phyloP scores from a whole-genome alignment of 2,888 invertebrate species.

The Sabatieria punctata region DNA sequence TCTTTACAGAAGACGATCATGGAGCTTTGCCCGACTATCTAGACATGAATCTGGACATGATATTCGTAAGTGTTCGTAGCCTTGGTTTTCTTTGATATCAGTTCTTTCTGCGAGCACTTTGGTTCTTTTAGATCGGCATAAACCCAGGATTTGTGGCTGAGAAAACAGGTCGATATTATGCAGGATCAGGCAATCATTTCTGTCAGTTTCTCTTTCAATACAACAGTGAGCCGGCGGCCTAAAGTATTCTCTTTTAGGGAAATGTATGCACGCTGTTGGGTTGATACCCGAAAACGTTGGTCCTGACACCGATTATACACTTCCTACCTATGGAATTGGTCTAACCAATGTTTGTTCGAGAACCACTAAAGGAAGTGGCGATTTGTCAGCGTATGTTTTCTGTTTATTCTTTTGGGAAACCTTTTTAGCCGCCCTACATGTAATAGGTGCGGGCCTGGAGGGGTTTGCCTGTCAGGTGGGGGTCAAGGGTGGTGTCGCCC shows the following conservation, averaged over 20 bases:
- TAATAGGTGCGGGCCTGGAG: too few species aligned
- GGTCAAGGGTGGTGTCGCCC: too few species aligned
- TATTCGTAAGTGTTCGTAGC: conserved; percentile 64
- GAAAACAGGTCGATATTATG: conserved; percentile 94
- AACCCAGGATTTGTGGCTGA: conserved; percentile 94
- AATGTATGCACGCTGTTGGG: conserved; percentile 81
- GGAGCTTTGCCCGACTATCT: conserved; percentile 86
- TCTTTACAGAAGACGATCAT: conserved; percentile 77
- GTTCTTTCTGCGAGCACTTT: background rate
- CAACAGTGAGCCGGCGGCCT: too few species aligned
- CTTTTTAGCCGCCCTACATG: too few species aligned
- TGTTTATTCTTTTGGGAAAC: background rate
- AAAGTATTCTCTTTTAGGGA: conserved; percentile 50
- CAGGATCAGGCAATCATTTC: conserved; percentile 95
- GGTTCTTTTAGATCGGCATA: conserved; percentile 65
- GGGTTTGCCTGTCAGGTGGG: too few species aligned
- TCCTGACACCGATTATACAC: conserved; percentile 83
- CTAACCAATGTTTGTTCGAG: conserved; percentile 94
- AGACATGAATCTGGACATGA: conserved; percentile 79
- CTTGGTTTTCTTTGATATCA: background rate
- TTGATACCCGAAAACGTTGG: conserved; percentile 85
- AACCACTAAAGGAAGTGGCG: conserved; percentile 86
- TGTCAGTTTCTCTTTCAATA: conserved; percentile 44
- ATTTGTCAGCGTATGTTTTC: conserved; percentile 47
- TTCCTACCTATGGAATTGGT: conserved; percentile 81